Evolutionary conservation across 2,113 vertebrate genomes (phyloP), one percentile per base, ranked within the genome.

Genomic region (Sceloporus undulatus): DNA sequence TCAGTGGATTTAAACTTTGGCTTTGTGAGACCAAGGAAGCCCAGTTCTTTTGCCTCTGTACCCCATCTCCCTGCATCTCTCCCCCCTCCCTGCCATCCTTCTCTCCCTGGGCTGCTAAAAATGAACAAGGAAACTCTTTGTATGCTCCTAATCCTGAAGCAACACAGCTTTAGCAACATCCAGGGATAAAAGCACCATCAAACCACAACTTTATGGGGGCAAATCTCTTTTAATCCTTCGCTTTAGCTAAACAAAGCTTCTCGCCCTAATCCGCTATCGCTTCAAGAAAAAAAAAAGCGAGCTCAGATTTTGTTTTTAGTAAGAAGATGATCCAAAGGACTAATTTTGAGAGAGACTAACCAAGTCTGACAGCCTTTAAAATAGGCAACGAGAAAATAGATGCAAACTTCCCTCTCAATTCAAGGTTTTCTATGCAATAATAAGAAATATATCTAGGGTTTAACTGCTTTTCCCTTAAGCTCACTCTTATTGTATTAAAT

Each of bases 171-270:
- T 98, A 98, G 97, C 97, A 97, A 98, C 98, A 98, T 97, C 97
- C 97, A 97, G 97, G 98, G 98, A 99, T 99, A 98, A 99, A 98
- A 98, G 98, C 98, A 97, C 98, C 98, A 98, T 98, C 98, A 98
- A 98, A 98, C 98, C 97, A 98, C 97, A 98, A 98, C 98, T 98
- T 99, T 98, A 98, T 98, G 97, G 97, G 97, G 97, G 98, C 97
- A 98, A 98, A 98, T 98, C 98, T 98, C 98, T 97, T 97, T 97
- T 99, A 99, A 99, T 98, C 98, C 98, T 96, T 98, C 97, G 98
- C 98, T 99, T 98, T 98, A 98, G 98, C 98, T 98, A 98, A 98
- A 98, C 98, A 99, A 98, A 98, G 97, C 96, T 96, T 94, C 95
- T 97, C 94, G 96, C 97, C 97, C 97, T 98, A 98, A 98, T 98